Evolutionary conservation across 1,140 invertebrate genomes (phyloP).

Genomic region (Drosophila erecta): DNA sequence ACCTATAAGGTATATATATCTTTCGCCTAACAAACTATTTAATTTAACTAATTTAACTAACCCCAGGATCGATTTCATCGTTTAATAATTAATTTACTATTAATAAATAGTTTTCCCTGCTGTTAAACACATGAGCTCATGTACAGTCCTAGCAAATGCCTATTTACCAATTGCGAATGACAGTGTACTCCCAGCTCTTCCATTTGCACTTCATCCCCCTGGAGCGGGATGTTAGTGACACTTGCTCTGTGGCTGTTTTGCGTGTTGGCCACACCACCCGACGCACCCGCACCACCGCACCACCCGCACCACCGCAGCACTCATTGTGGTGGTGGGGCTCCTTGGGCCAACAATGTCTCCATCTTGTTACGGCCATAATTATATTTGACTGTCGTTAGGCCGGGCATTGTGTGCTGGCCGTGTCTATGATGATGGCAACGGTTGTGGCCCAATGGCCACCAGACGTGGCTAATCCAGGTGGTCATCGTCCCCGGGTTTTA

Average conservation of each 20-base stretch:
- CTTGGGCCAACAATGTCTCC: constrained; percentile 65
- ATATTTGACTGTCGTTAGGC: constrained; percentile 76
- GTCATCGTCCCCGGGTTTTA: constrained; percentile 59
- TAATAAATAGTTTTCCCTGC: too few relatives aligned
- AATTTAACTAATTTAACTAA: too few relatives aligned
- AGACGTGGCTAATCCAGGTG: constrained; percentile 72
- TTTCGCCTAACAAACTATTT: too few relatives aligned
- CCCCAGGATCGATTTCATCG: too few relatives aligned
- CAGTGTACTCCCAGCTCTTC: constrained; percentile 27
- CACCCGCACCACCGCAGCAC: constrained; percentile 5
- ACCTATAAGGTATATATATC: too few relatives aligned
- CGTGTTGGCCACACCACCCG: constrained; percentile 9
- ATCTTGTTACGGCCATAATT: constrained; percentile 77
- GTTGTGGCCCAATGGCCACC: constrained; percentile 32
- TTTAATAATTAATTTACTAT: too few relatives aligned
- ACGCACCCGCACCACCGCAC: not conserved
- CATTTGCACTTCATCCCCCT: constrained; percentile 33
- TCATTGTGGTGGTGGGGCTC: constrained; percentile 45
- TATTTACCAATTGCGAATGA: not conserved
- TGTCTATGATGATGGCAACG: constrained; percentile 19
- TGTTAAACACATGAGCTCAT: too few relatives aligned
- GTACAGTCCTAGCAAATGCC: too few relatives aligned
- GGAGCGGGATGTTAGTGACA: constrained; percentile 53
- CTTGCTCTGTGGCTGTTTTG: constrained; percentile 64
- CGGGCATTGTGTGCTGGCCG: constrained; percentile 34